Evolutionary conservation across 2,113 vertebrate genomes (phyloP).

Genomic region (Dasypus novemcinctus): DNA sequence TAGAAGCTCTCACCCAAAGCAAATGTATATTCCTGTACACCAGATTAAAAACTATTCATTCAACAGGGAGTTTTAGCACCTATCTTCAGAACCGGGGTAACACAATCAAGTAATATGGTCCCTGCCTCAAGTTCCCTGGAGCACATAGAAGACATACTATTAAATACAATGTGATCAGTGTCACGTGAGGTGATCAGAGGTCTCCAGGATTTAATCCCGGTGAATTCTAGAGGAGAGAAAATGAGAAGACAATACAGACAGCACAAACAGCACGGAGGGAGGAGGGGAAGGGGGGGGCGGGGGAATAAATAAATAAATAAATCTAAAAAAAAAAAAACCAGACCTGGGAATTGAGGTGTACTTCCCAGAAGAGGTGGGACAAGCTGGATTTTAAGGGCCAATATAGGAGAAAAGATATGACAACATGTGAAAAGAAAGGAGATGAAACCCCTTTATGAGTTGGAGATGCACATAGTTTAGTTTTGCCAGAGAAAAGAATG

Average conservation of each 20-base stretch:
- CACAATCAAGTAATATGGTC: neutral
- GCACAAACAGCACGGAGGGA: no score
- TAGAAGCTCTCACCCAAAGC: neutral
- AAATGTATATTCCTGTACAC: neutral
- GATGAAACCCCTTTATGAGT: neutral
- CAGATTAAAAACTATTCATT: neutral
- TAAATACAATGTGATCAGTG: neutral
- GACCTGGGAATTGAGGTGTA: neutral
- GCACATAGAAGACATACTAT: neutral
- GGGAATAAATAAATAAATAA: no score
- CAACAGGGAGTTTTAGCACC: slow-evolving; percentile 6
- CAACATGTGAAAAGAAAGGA: neutral
- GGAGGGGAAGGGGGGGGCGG: no score
- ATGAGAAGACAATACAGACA: no score
- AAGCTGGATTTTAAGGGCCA: neutral
- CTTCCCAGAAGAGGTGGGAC: neutral
- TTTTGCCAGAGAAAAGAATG: neutral
- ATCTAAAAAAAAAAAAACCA: no score
- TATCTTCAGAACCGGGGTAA: neutral
- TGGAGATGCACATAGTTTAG: neutral
- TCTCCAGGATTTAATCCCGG: no score
- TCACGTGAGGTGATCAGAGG: neutral
- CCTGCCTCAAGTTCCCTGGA: neutral
- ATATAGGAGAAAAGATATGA: neutral
- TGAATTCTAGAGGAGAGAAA: no score